These are phyloP conservation scores for Acanthaster planci DNA, from an alignment of 35 echinoderm and acorn worm genomes.

Conservation along the genomic window DNA sequence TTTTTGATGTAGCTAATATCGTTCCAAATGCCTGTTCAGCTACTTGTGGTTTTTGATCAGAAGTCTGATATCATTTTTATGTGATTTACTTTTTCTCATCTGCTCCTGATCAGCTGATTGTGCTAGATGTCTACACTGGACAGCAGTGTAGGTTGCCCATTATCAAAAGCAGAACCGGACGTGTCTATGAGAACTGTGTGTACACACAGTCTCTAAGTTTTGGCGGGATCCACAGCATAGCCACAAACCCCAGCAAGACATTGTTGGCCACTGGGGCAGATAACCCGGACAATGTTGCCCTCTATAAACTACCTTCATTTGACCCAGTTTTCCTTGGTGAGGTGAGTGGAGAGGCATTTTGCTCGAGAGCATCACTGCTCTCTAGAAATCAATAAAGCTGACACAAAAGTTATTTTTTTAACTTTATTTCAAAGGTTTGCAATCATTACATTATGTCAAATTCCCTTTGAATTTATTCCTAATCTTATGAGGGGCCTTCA, in stretches of 20 bases:
- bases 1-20: too few relatives aligned
- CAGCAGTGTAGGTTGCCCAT: constrained; percentile 71
- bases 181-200: constrained; percentile 11
- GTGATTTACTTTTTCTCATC: too few relatives aligned
- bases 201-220: constrained; percentile 13
- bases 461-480: too few relatives aligned
- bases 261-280: constrained; percentile 84
- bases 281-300: constrained; percentile 80
- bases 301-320: constrained; percentile 87
- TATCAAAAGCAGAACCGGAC: constrained; percentile 33
- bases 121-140: constrained; percentile 53
- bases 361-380: too few relatives aligned
- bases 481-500: too few relatives aligned
- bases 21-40: too few relatives aligned
- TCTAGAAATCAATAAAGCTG: too few relatives aligned
- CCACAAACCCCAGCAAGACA: constrained; percentile 77
- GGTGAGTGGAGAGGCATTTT: constrained; percentile 38
- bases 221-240: constrained; percentile 91
- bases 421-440: too few relatives aligned
- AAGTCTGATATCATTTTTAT: too few relatives aligned
- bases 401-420: too few relatives aligned
- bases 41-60: too few relatives aligned
- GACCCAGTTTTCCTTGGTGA: constrained; percentile 89
- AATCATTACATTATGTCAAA: too few relatives aligned
- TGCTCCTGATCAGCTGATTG: constrained; percentile 65